Evolutionary conservation across 2,797 vertebrate genomes (phyloP), one percentile per base, ranked within the genome.

Genomic region (Kryptopterus vitreolus): DNA sequence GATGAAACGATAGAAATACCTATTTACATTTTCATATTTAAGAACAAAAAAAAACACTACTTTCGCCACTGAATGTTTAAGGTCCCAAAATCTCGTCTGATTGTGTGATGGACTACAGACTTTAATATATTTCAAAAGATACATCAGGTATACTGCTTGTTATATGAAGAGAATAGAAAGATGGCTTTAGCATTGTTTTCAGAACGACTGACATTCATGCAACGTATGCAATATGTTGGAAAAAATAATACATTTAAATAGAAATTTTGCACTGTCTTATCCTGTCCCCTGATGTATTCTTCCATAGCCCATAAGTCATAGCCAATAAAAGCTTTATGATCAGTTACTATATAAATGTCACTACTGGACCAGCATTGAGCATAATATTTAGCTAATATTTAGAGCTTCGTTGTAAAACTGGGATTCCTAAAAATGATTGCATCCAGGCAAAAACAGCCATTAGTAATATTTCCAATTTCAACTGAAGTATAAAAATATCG

Each of bases 311-410:
- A 68, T 68, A 48, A 16, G 1, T 2, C n/a, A n/a, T n/a, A 46
- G n/a, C n/a, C 38, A 68, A 63, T 16, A 68, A 68, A 9, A 68
- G 65, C 65, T 65, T n/a, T 43, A 43, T 63, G 20, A 31, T 8
- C 12, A 46, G 2, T 66, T 66, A 66, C 12, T 16, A 26, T 46
- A 16, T 15, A 6, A 13, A 68, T 9, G 13, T 26, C 3, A 16
- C 3, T 48, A 22, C 20, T 63, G 9, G 31, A 63, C 35, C 16
- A 20, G 6, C 31, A 20, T 13, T 26, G 4, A 22, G n/a, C 3
- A 48, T 48, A n/a, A n/a, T n/a, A n/a, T n/a, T n/a, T 29, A 29
- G 18, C 11, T 20, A 8, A 9, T 20, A 33, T 10, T 33, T 9
- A 35, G 18, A 69, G 6, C 43, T 50, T 1, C 50, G 24, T 18